Base-by-base conservation (phyloP, 1,140 invertebrate genomes). In the Helicoverpa armigera region DNA sequence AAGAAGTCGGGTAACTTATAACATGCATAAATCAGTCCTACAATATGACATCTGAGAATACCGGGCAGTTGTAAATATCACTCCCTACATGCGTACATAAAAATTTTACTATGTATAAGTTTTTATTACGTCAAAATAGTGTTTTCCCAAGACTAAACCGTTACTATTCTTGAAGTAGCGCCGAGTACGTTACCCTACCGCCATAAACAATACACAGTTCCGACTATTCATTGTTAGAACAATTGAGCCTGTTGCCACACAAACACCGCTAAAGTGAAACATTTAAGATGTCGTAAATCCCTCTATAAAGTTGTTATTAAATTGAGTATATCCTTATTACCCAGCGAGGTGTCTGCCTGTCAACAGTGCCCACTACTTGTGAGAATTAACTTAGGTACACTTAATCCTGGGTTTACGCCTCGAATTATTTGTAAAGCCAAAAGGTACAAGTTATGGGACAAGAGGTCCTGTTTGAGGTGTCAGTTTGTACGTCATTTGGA, bases 401-500 rank as follows among this genome's bases (percentile, higher is more conserved):
- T 35, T 54, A 58, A 58, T 4, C n/a, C 2, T 13, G 14, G 29
- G 12, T 48, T 50, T 12, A 31, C 35, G 31, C 13, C 10, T 48
- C 3, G 58, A 51, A 43, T 56, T 58, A 58, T 58, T 43, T 23
- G 9, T n/a, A 50, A 51, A 76, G 43, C 51, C 23, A 63, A 63
- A 51, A 35, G 73, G 43, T 23, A 13, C 50, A 53, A 43, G 35
- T 43, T 43, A 4, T 35, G 18, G 70, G 58, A 61, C 58, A 53
- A 51, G 18, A 76, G 73, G 16, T 31, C n/a, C 16, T 48, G 23
- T 75, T 31, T 63, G 43, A 61, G 48, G 48, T 76, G 73, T 76
- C 73, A 76, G 73, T 76, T 48, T 18, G 13, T 48, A 58, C 63
- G 58, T 76, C 73, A 48, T 63, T 76, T 63, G 51, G 50, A 76